These are phyloP conservation scores for Nomia melanderi DNA, from an alignment of 1,140 invertebrate genomes.

Conservation along the genomic window DNA sequence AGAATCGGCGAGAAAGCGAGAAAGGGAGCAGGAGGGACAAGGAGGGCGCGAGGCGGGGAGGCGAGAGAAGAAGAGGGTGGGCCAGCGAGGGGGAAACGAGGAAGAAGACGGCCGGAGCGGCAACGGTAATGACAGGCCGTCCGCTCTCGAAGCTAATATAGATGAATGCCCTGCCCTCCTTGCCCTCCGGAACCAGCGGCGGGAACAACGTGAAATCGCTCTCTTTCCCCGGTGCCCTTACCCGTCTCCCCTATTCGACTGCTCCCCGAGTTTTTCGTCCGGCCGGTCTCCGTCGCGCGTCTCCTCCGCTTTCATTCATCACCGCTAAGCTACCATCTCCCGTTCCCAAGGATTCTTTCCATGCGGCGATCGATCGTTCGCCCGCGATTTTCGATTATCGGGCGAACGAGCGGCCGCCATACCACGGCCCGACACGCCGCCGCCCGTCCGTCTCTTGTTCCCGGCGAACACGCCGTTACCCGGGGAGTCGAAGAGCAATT, in stretches of 20 bases:
- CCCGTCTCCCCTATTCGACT: too few relatives aligned
- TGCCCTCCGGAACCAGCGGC: slow-evolving; percentile 71
- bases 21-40: slow-evolving; percentile 2
- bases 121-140: slow-evolving; percentile 81
- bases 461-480: neutral
- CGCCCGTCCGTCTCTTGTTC: too few relatives aligned
- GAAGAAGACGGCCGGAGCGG: slow-evolving; percentile 72
- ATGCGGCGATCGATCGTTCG: too few relatives aligned
- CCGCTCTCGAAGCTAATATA: slow-evolving; percentile 82
- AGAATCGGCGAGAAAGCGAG: neutral
- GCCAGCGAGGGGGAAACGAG: slow-evolving; percentile 52
- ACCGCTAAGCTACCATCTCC: too few relatives aligned
- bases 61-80: slow-evolving; percentile 24
- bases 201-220: slow-evolving; percentile 62
- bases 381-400: too few relatives aligned
- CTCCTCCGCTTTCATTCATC: neutral
- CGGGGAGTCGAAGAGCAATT: slow-evolving; percentile 19
- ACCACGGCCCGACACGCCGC: too few relatives aligned
- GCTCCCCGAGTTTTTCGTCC: too few relatives aligned
- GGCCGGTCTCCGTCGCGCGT: neutral
- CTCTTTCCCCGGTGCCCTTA: slow-evolving; percentile 46
- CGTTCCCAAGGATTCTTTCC: too few relatives aligned
- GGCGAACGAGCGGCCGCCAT: too few relatives aligned
- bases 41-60: slow-evolving; percentile 14
- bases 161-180: slow-evolving; percentile 81